These are phyloP conservation scores for Sclerodermus sp. DNA, from an alignment of 2,888 invertebrate species.

Conservation along the genomic window DNA sequence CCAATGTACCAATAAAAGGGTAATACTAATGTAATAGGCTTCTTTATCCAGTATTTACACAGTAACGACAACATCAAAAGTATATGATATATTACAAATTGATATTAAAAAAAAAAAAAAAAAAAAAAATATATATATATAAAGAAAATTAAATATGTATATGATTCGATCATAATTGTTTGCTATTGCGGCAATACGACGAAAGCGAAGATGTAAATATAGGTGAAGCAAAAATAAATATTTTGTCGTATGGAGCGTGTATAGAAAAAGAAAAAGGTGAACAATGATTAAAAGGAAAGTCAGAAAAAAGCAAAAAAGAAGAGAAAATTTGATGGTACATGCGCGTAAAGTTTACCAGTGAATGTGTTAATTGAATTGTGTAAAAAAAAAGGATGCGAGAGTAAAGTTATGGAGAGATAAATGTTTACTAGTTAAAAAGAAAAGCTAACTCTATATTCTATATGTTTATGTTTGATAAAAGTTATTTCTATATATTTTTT, in stretches of 20 bases:
- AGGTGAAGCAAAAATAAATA: conserved; percentile 29
- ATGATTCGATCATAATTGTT: conserved; percentile 10
- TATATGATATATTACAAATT: conserved; percentile 30
- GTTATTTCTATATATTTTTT: conserved; percentile 44
- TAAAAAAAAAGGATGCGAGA: conserved; percentile 26
- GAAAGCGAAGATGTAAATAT: conserved; percentile 31
- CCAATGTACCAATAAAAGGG: conserved; percentile 20
- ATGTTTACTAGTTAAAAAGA: conserved; percentile 51
- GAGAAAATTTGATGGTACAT: too few relatives aligned
- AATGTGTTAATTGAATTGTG: conserved; percentile 28
- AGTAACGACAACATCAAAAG: background rate
- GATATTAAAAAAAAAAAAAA: conserved; percentile 31
- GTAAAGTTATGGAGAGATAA: conserved; percentile 37
- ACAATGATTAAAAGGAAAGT: too few relatives aligned
- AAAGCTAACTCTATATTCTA: conserved; percentile 50
- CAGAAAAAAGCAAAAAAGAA: too few relatives aligned
- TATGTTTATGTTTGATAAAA: conserved; percentile 51
- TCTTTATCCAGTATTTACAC: conserved; percentile 41
- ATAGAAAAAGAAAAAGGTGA: conserved; percentile 14
- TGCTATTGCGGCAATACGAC: conserved; percentile 5
- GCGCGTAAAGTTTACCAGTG: too few relatives aligned
- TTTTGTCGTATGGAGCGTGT: conserved; percentile 36
- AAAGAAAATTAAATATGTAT: too few relatives aligned
- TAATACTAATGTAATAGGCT: conserved; percentile 25
- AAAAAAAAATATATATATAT: too few relatives aligned